Evolutionary conservation across 2,113 vertebrate genomes (phyloP).

Genomic region (Elephas maximus): DNA sequence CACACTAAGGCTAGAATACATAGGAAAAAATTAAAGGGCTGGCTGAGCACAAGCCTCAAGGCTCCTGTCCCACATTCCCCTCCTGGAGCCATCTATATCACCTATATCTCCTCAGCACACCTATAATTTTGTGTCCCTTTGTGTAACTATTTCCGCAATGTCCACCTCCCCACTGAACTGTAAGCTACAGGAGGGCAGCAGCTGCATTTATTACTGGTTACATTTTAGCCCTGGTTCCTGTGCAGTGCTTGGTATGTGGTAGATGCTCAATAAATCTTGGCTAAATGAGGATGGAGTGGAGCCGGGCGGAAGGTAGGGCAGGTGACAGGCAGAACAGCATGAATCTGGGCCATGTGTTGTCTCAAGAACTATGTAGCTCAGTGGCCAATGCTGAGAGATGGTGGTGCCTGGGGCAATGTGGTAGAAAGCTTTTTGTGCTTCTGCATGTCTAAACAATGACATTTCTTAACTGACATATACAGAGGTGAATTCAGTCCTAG

Average conservation of each 20-base stretch:
- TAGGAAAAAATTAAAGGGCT: slow-evolving; percentile 29
- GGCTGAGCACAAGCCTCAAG: neutral
- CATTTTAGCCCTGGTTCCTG: neutral
- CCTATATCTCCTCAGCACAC: neutral
- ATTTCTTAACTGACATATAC: neutral
- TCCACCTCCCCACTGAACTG: neutral
- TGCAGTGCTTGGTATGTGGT: neutral
- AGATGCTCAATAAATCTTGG: neutral
- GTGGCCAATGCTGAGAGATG: neutral
- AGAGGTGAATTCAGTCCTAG: neutral
- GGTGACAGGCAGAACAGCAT: too few species aligned
- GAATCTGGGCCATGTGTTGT: neutral
- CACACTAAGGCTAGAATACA: neutral
- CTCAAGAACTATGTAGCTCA: neutral
- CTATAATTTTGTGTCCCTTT: neutral
- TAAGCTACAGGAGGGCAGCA: neutral
- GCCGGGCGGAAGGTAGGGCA: neutral
- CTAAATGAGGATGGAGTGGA: neutral
- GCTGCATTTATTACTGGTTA: neutral
- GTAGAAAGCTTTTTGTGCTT: neutral
- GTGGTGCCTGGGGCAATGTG: neutral
- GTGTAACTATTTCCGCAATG: neutral
- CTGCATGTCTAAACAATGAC: neutral
- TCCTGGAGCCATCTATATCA: neutral
- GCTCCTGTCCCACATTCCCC: neutral